Base-by-base conservation (phyloP, 2,113 vertebrate species). In the Brienomyrus longianalis region DNA sequence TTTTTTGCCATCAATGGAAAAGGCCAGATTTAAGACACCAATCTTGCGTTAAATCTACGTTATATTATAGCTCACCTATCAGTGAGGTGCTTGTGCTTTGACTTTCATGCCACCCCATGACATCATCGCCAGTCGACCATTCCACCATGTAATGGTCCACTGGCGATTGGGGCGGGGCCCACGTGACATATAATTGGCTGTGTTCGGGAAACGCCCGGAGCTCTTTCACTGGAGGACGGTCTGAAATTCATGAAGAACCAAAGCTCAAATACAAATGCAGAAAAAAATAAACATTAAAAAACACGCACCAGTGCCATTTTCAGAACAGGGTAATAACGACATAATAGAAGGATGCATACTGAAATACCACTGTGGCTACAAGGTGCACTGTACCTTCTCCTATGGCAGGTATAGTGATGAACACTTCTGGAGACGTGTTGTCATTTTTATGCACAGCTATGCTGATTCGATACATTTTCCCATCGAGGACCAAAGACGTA, bases 81-180 rank as follows among this genome's bases (percentile, higher is more conserved):
- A 90, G 15, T 11, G 77, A 48, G 62, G 50, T 27, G 39, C 50
- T 51, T 43, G 87, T 70, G 17, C 5, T 45, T 52, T 84, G 27
- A 66, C 50, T 90, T 54, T 84, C 59, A 19, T 19, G 77, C 90
- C 90, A 90, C 1, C 1, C 45, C 23, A 9, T 23, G 9, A n/a
- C 52, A 51, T 84, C 6, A 31, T 11, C 13, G 27, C 56, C 47
- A 19, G 19, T 39, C 21, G 56, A 70, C 90, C 90, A 90, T 2
- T 85, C 87, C 47, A 90, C 62, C 45, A 90, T 70, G 45, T 90
- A 90, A 0, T 21, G 21, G 35, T 52, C 3, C 5, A 19, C 87
- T 5, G 87, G 80, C 1, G 0, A 15, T 7, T 9, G 15, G 21
- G 90, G 80, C 0, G 54, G n/a, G 0, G 11, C 52, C 90, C 90